Base-by-base conservation (phyloP, 2,888 invertebrate species). In the Agriopis aurantiaria region DNA sequence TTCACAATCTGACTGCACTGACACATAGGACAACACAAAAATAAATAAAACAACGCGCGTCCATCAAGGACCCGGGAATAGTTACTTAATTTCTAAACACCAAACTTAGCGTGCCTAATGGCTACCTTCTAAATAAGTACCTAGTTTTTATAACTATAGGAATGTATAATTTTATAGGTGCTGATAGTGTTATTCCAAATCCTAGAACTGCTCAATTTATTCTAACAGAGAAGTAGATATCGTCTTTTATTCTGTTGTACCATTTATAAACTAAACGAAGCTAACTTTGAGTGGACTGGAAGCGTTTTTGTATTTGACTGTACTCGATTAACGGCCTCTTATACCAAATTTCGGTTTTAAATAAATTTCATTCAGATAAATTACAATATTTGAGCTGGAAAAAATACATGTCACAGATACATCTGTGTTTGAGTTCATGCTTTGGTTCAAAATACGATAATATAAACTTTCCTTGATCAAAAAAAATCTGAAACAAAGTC, bases 111-210 rank as follows among this genome's bases (percentile, higher is more conserved):
- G 14, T 11, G 8, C 14, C 14, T 9, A 43, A 10, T 6, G n/a
- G 33, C 48, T 23, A 48, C 33, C 14, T 14, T n/a, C n/a, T n/a
- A n/a, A 14, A 5, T 10, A 23, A 9, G n/a, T 59, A 60, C n/a
- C 60, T 60, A 60, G 6, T 41, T 43, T 8, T 10, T 23, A 14
- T 55, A 40, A 43, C n/a, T 51, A 49, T 49, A 45, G 62, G 62
- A 62, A 62, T 62, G 62, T 62, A 53, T 53, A n/a, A n/a, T 52
- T 12, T 9, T 23, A n/a, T 53, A 62, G 9, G 62, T 62, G 62
- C 62, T 46, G 8, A 14, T 49, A 46, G 14, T n/a, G 62, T 62
- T 53, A 45, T 45, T 46, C 43, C 43, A 46, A 53, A 62, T 51
- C 53, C 62, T 45, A 62, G n/a, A 33, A 62, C 33, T 45, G 0